Conservation (phyloP, 2,113 vertebrate species). For the Clarias macrocephalus region DNA sequence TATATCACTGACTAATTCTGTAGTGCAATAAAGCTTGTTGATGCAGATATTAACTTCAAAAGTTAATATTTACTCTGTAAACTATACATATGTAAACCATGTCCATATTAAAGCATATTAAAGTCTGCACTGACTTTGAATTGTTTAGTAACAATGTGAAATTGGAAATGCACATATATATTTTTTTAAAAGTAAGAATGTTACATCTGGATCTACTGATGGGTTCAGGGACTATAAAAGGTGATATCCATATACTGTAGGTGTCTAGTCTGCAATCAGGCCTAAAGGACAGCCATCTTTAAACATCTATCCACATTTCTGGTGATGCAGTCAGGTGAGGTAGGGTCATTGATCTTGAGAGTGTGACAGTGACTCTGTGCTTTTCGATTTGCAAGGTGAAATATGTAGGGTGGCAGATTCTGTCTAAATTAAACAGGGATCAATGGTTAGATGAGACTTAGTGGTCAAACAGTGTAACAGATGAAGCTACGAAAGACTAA, state of each 20-base stretch:
- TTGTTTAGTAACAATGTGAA: background rate
- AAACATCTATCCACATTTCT: background rate
- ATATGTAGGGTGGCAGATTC: conserved; percentile 25
- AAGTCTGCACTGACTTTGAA: background rate
- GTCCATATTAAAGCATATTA: background rate
- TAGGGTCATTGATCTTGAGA: conserved; percentile 1
- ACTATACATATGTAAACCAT: background rate
- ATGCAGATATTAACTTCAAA: background rate
- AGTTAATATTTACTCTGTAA: background rate
- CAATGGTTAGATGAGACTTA: conserved; percentile 1
- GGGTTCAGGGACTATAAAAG: background rate
- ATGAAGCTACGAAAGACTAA: background rate
- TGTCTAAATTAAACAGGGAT: conserved; percentile 23
- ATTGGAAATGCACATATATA: background rate
- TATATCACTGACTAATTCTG: background rate
- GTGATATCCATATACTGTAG: background rate
- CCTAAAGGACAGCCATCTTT: background rate
- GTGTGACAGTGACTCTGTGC: background rate
- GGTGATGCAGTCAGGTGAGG: background rate
- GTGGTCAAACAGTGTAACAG: conserved; percentile 27
- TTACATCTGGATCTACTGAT: background rate
- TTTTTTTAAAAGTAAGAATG: background rate
- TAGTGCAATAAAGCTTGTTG: background rate
- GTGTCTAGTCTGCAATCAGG: background rate
- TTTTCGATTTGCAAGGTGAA: conserved; percentile 16